Percentiles rank a stretch among this genome's conserved stretches.
phyloP scores from a whole-genome alignment of 2,797 vertebrate species.

The Chiropotes sagulatus region DNA sequence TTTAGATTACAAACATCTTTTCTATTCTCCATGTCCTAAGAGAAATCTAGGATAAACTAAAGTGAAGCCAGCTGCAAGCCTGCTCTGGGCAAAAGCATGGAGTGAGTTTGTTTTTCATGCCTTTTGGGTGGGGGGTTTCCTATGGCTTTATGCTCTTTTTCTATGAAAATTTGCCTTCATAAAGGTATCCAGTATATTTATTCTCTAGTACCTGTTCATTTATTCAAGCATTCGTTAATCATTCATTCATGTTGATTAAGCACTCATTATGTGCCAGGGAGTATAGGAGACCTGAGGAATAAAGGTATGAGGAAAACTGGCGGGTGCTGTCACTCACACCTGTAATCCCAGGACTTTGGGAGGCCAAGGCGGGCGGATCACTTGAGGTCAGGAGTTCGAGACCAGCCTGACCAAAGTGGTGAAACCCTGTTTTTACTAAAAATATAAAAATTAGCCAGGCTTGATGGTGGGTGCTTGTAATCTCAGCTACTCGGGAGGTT shows the following conservation, averaged over 20 bases:
- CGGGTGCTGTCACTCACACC: too few relatives aligned
- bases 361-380: not conserved
- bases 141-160: not conserved
- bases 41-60: slow-evolving; percentile 29
- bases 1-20: slow-evolving; percentile 9
- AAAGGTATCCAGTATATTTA: not conserved
- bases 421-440: not conserved
- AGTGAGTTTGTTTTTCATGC: not conserved
- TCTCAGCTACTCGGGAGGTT: not conserved
- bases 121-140: not conserved
- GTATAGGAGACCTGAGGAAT: not conserved
- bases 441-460: not conserved
- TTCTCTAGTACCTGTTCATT: not conserved
- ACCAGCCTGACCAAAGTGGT: not conserved
- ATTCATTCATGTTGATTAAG: not conserved
- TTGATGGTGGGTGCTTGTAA: not conserved
- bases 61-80: not conserved
- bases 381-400: not conserved
- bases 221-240: not conserved
- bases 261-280: not conserved
- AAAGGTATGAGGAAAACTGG: not conserved
- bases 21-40: not conserved
- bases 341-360: not conserved
- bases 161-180: not conserved
- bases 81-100: not conserved